Evolutionary conservation across 2,888 invertebrate genomes (phyloP).

Genomic region (Drosophila picticornis): DNA sequence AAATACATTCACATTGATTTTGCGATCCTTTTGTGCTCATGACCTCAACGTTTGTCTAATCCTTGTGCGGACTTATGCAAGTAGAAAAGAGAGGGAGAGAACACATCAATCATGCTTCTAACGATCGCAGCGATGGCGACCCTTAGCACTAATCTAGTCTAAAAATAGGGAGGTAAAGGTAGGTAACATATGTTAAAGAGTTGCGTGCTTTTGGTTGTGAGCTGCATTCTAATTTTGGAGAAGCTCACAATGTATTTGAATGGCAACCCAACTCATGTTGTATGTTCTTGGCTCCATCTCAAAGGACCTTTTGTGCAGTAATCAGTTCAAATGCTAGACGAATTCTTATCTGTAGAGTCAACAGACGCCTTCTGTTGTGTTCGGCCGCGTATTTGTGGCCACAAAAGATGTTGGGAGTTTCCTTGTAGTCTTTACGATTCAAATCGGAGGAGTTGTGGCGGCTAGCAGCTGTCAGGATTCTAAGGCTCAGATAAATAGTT

Average conservation of each 20-base stretch:
- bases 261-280: slow-evolving; percentile 1
- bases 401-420: slow-evolving; percentile 48
- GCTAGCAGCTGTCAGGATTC: slow-evolving; percentile 43
- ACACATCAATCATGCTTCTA: slow-evolving; percentile 72
- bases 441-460: slow-evolving; percentile 35
- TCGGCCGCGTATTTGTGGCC: slow-evolving; percentile 69
- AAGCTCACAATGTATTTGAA: slow-evolving; percentile 38
- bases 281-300: slow-evolving; percentile 44
- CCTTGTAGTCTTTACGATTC: slow-evolving; percentile 43
- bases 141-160: slow-evolving; percentile 20
- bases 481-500: slow-evolving; percentile 1
- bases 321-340: slow-evolving; percentile 50
- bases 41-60: slow-evolving; percentile 49
- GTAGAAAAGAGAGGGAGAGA: slow-evolving; percentile 38
- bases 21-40: slow-evolving; percentile 60
- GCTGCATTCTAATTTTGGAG: slow-evolving; percentile 66
- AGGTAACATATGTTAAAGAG: slow-evolving; percentile 33
- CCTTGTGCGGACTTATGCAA: slow-evolving; percentile 64
- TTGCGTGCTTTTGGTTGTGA: slow-evolving; percentile 48
- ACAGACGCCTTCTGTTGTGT: slow-evolving; percentile 36
- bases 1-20: slow-evolving; percentile 28
- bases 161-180: slow-evolving; percentile 9
- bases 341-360: slow-evolving; percentile 50
- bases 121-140: slow-evolving; percentile 49
- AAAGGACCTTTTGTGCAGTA: slow-evolving; percentile 8